These are phyloP conservation scores for Phragmatobia fuliginosa DNA, from an alignment of 2,888 invertebrate genomes.

Conservation along the genomic window DNA sequence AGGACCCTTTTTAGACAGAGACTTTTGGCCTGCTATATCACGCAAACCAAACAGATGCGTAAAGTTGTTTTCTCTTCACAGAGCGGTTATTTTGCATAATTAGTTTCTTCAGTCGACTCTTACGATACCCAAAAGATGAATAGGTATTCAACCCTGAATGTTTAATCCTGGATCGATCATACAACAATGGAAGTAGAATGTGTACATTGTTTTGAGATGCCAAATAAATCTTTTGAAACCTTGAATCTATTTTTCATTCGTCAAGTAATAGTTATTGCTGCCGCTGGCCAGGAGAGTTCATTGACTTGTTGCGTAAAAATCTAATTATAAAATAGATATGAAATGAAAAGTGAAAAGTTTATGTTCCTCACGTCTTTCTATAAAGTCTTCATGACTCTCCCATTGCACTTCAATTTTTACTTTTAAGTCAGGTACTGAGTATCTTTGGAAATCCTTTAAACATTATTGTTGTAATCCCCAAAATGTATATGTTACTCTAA, in stretches of 20 bases:
- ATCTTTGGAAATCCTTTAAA: not conserved
- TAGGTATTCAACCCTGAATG: too few relatives aligned
- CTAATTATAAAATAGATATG: conserved; percentile 55
- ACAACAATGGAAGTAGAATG: not conserved
- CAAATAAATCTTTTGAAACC: conserved; percentile 45
- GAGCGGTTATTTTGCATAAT: too few relatives aligned
- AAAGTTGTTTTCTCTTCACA: too few relatives aligned
- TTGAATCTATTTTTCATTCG: conserved; percentile 42
- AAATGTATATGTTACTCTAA: too few relatives aligned
- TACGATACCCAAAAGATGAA: too few relatives aligned
- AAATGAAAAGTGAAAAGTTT: conserved; percentile 38
- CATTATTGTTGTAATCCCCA: not conserved
- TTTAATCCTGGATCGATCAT: too few relatives aligned
- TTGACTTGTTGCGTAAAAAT: conserved; percentile 55
- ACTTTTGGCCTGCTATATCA: too few relatives aligned
- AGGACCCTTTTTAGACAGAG: too few relatives aligned
- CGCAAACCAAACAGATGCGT: too few relatives aligned
- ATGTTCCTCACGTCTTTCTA: not conserved
- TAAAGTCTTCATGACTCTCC: not conserved
- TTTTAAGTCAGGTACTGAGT: not conserved
- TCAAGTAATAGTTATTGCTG: conserved; percentile 35
- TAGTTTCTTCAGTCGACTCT: too few relatives aligned
- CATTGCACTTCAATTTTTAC: not conserved
- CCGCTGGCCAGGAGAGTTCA: conserved; percentile 51
- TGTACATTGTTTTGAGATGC: conserved; percentile 41